Base-by-base conservation (phyloP, 2,888 invertebrate species). In the Caenorhabditis sp. region DNA sequence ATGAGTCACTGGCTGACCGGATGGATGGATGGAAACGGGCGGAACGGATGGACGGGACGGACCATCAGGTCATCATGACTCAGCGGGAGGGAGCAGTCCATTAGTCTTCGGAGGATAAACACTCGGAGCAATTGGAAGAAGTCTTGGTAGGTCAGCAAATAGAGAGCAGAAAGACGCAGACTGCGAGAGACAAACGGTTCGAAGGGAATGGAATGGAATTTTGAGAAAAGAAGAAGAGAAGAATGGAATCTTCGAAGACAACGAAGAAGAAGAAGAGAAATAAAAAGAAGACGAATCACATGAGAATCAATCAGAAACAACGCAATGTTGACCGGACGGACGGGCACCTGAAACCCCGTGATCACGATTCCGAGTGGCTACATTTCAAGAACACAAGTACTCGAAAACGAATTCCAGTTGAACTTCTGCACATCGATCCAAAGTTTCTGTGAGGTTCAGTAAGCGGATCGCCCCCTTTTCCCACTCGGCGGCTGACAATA, bases 401-500 rank as follows among this genome's bases (percentile, higher is more conserved):
- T 4, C 32, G 32, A 32, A 32, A 32, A 4, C 5, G 32, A 32
- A 32, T 6, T 6, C 5, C 32, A 32, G 9, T 32, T 6, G 32
- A 32, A n/a, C n/a, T n/a, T n/a, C n/a, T n/a, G n/a, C 32, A 32
- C 32, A 47, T 11, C n/a, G 18, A 47, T 47, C 18, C 4, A 47
- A 47, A 47, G 47, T 18, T 22, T 40, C 18, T 15, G 60, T n/a
- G 18, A 47, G 53, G 65, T 65, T 55, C 60, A 65, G 69, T 64
- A 69, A 80, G 80, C 69, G 69, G 74, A 74, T 65, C 58, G 74
- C 60, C 56, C 26, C 47, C n/a, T n/a, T n/a, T n/a, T n/a, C n/a
- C n/a, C n/a, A n/a, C n/a, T n/a, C n/a, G n/a, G n/a, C 44, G 55
- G 55, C 62, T 72, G 71, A 72, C 71, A 72, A 72, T 74, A 74